phyloP scores from a whole-genome alignment of 2,113 vertebrate species.

The Gavia stellata region DNA sequence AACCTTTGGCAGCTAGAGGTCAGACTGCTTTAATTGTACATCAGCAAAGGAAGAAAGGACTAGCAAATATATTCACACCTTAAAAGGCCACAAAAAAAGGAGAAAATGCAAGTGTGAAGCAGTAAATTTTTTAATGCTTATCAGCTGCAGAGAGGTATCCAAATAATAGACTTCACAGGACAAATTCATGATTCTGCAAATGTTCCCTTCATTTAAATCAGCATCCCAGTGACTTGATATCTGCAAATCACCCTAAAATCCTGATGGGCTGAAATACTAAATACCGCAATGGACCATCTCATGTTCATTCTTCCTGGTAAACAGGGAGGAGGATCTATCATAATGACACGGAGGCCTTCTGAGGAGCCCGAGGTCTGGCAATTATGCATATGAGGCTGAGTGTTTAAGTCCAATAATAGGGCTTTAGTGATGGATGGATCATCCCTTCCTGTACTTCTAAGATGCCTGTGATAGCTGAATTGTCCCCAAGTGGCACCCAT shows the following conservation, averaged over 20 bases:
- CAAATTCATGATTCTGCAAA: conserved; percentile 66
- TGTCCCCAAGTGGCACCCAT: conserved; percentile 69
- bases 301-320: conserved; percentile 55
- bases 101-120: conserved; percentile 20
- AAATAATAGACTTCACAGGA: conserved; percentile 41
- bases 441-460: conserved; percentile 55
- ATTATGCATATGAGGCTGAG: conserved; percentile 56
- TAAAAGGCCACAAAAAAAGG: background rate
- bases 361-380: conserved; percentile 56
- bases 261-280: conserved; percentile 56
- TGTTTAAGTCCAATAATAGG: conserved; percentile 57
- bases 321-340: conserved; percentile 69
- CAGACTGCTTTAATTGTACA: conserved; percentile 35
- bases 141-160: conserved; percentile 35
- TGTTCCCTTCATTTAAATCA: conserved; percentile 62
- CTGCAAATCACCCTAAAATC: conserved; percentile 66
- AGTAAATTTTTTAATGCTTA: conserved; percentile 48
- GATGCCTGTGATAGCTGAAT: conserved; percentile 57
- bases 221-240: conserved; percentile 40
- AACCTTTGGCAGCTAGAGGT: conserved; percentile 38
- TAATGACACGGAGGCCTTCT: conserved; percentile 60
- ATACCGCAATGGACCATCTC: conserved; percentile 55
- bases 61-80: background rate
- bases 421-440: conserved; percentile 53
- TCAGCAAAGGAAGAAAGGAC: background rate